Percentiles rank a stretch among this genome's conserved stretches.
Conservation (phyloP, 1,140 invertebrate genomes). For the Melanaphis sacchari region DNA sequence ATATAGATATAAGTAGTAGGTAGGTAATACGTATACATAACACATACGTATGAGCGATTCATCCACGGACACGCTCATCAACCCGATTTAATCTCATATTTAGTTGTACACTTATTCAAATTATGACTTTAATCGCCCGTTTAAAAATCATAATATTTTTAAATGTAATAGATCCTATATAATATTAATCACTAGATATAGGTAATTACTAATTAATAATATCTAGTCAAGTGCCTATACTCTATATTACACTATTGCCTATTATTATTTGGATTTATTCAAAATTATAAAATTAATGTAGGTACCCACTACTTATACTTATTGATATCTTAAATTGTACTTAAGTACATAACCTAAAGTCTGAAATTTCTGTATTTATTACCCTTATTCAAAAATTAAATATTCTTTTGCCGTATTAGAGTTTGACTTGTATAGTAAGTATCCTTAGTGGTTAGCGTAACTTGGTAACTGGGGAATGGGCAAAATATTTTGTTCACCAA, state of each 20-base stretch:
- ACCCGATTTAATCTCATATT: background rate
- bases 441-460: background rate
- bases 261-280: background rate
- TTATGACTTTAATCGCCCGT: background rate
- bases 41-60: too few relatives aligned
- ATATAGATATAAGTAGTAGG: too few relatives aligned
- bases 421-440: background rate
- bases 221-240: background rate
- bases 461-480: background rate
- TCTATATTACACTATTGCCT: background rate
- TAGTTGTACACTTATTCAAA: background rate
- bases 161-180: too few relatives aligned
- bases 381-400: background rate
- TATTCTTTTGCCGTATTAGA: background rate
- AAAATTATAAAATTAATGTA: background rate
- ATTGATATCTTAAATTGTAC: background rate
- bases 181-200: background rate
- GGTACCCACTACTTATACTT: too few relatives aligned
- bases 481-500: background rate
- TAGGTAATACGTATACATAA: too few relatives aligned
- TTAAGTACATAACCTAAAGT: background rate
- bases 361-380: background rate
- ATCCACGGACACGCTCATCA: too few relatives aligned
- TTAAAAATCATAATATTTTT: background rate
- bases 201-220: background rate